Conservation (phyloP, 2,797 vertebrate species). For the Cichlasoma orientale region DNA sequence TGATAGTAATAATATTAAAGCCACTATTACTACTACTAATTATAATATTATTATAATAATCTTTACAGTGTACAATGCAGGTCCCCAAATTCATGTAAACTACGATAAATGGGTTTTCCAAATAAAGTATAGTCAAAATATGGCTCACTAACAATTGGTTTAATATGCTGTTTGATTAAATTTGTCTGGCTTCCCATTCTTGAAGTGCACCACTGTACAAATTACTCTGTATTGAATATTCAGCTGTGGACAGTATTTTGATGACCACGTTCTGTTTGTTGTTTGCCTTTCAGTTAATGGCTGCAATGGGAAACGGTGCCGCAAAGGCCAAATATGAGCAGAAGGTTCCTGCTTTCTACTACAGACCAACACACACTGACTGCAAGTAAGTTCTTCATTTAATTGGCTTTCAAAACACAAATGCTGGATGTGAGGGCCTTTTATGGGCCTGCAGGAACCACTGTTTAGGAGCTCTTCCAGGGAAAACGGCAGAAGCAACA, state of each 20-base stretch:
- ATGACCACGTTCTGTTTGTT: conserved; percentile 15
- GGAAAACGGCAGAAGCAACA: neutral
- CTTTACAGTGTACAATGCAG: neutral
- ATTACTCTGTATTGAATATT: neutral
- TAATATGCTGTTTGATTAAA: neutral
- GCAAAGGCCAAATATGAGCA: conserved; percentile 91
- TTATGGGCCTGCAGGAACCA: neutral
- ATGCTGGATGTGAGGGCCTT: too few species aligned
- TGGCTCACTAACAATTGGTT: neutral
- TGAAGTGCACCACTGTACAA: neutral
- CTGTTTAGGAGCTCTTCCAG: neutral
- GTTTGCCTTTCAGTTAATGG: conserved; percentile 85
- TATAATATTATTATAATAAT: too few species aligned
- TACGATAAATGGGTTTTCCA: neutral
- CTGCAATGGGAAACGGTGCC: conserved; percentile 86
- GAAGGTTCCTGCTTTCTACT: conserved; percentile 94
- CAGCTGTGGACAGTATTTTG: neutral
- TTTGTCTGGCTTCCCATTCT: neutral
- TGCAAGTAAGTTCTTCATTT: conserved; percentile 86
- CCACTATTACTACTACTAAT: neutral
- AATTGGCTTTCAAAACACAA: neutral
- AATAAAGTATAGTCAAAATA: neutral
- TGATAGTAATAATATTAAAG: neutral
- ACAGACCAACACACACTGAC: conserved; percentile 91
- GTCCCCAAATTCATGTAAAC: neutral